phyloP scores from a whole-genome alignment of 2,888 invertebrate genomes.

The Drosophila ezoana region DNA sequence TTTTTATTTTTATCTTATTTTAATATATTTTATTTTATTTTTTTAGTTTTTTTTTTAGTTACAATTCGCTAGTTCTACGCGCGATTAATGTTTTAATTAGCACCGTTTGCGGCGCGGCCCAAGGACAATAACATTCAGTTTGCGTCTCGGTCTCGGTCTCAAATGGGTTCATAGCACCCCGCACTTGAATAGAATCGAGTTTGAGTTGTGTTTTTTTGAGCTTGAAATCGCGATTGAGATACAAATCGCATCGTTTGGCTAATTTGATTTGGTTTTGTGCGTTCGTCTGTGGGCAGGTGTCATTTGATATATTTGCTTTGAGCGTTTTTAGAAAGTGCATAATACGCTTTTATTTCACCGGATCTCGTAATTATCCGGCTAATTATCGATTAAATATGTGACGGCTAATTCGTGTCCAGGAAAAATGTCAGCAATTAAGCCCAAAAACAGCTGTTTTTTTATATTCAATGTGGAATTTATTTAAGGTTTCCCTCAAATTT shows the following conservation, averaged over 20 bases:
- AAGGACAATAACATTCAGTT: conserved; percentile 51
- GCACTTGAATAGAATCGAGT: conserved; percentile 35
- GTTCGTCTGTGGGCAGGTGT: conserved; percentile 55
- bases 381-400: conserved; percentile 48
- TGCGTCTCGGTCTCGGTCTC: conserved; percentile 17
- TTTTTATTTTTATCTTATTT: background rate
- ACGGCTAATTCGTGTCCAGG: conserved; percentile 12
- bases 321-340: conserved; percentile 63
- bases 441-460: background rate
- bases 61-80: conserved; percentile 46
- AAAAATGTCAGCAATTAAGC: conserved; percentile 7
- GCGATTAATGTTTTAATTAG: conserved; percentile 77
- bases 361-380: conserved; percentile 33
- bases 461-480: background rate
- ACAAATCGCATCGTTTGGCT: conserved; percentile 53
- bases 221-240: conserved; percentile 25
- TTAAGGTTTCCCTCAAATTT: no score
- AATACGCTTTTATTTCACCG: conserved; percentile 30
- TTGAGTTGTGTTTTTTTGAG: conserved; percentile 7
- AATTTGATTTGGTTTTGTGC: conserved; percentile 49
- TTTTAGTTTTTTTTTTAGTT: conserved; percentile 17
- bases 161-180: conserved; percentile 47
- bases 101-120: conserved; percentile 49
- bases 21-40: background rate
- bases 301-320: conserved; percentile 42